These are phyloP conservation scores for Myotis planiceps DNA, from an alignment of 2,797 vertebrate species.

Conservation along the genomic window DNA sequence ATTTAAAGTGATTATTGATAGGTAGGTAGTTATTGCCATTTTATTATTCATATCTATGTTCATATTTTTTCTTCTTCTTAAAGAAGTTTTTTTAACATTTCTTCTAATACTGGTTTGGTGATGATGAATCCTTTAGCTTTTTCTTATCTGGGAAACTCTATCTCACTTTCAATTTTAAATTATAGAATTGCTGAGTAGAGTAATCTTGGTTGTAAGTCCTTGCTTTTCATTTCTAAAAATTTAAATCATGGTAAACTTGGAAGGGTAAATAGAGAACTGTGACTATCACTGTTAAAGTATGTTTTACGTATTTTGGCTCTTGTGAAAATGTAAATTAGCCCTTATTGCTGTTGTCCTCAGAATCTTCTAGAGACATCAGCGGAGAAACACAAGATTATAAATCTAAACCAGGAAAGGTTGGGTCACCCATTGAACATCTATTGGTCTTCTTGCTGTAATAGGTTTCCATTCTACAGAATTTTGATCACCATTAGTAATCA, in stretches of 20 bases:
- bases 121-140: background rate
- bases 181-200: background rate
- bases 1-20: background rate
- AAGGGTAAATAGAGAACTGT: constrained; percentile 16
- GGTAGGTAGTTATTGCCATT: background rate
- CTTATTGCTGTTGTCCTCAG: background rate
- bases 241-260: background rate
- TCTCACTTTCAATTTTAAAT: background rate
- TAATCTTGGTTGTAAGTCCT: background rate
- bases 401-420: background rate
- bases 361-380: background rate
- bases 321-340: background rate
- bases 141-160: background rate
- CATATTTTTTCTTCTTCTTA: background rate
- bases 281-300: background rate
- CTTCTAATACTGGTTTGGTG: background rate
- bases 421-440: background rate
- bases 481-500: background rate
- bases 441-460: background rate
- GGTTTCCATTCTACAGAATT: constrained; percentile 1
- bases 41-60: background rate
- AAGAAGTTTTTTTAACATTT: background rate
- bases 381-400: background rate
- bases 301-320: background rate
- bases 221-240: background rate